Evolutionary conservation across 2,888 invertebrate species (phyloP), one percentile per base, ranked within the genome.

Genomic region (Drosophila paracracens): DNA sequence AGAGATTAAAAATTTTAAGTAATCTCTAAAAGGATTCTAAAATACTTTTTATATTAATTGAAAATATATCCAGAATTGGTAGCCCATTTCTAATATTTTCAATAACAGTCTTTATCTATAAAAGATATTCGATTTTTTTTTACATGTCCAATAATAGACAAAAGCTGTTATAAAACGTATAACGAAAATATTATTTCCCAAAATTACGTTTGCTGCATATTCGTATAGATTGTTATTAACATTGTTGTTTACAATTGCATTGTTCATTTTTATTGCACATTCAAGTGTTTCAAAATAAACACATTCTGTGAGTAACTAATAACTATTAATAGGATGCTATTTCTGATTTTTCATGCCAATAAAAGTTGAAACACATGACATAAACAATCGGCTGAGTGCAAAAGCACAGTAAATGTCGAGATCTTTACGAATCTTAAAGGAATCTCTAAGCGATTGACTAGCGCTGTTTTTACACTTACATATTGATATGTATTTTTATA

Each of bases 401-500:
- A 25, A 16, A 25, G 43, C 52, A 52, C 27, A 21, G 27, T 16
- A 33, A 13, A 7, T 18, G 4, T 16, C 3, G 3, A 11, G 3
- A 18, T 8, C 6, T 21, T 25, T 3, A 1, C 1, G 8, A 27
- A 29, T 27, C 33, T n/a, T 2, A 13, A 38, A 27, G 6, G 13
- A 13, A n/a, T 21, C 50, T 57, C 78, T 69, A 79, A 21, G 29
- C 6, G 16, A 7, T 6, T 72, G 53, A 13, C 53, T 13, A 18
- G 40, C 11, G 57, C 46, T 78, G 82, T 79, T 8, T 29, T 50
- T 43, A 25, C 50, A 66, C 56, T 56, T 56, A 31, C 51, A 43
- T 62, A 61, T 52, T 61, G 71, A 76, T 70, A 64, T 63, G 59
- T 46, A 52, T 18, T 59, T 77, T 67, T 65, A 46, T 27, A 43